Evolutionary conservation across 2,888 invertebrate genomes (phyloP), one percentile per base, ranked within the genome.

Genomic region (Pheosia tremula): DNA sequence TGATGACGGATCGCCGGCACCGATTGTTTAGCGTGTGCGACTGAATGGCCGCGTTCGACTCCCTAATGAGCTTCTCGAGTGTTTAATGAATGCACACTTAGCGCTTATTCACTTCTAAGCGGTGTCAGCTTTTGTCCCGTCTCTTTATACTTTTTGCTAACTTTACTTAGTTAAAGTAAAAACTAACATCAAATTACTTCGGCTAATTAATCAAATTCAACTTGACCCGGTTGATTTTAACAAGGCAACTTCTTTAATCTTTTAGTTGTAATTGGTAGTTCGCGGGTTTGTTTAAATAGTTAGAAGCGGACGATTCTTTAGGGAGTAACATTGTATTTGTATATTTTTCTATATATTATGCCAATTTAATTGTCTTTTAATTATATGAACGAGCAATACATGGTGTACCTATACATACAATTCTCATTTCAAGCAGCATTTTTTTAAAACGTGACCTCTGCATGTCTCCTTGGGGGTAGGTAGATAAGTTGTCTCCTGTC

Each of bases 1-100:
- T 87, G 83, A 85, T 81, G 83, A 81, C 78, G 81, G 79, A 84
- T 85, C 81, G 83, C 79, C 78, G 77, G 72, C 81, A 62, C 66
- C 74, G 80, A 86, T 86, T 87, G 86, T 88, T 84, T 84, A 86
- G 86, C 80, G 80, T 74, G 78, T 79, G 83, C 80, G 80, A 74
- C 78, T 89, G 87, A 90, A 90, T 89, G 86, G 74, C 79, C 74
- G 77, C 85, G 80, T 86, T 86, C 79, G 83, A 80, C 72, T 78
- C 81, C 82, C 84, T 89, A 88, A 91, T 86, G 88, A 88, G 86
- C 84, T 84, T 80, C 82, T 85, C 70, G 72, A 83, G 78, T 72
- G 64, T 80, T 80, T 87, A 89, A 89, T 89, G 85, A 87, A 74
- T 76, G 72, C 79, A 73, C 74, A 81, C 78, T 79, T 80, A 78